These are phyloP conservation scores for Poeciliopsis paucimaculata DNA, from an alignment of 2,797 vertebrate genomes.

Conservation along the genomic window DNA sequence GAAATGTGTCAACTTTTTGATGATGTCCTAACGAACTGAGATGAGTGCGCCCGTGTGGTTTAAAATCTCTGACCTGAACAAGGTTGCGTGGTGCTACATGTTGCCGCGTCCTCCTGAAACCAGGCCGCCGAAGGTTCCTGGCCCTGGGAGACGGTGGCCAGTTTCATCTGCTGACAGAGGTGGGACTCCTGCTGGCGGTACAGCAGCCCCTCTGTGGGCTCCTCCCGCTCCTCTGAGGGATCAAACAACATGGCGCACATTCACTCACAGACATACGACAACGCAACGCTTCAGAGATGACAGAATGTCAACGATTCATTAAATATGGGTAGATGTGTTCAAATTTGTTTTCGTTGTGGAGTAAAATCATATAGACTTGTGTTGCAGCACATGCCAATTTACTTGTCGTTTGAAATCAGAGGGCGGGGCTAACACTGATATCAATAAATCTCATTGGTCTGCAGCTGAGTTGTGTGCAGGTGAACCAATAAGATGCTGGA, in stretches of 20 bases:
- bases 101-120: constrained; percentile 79
- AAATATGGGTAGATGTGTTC: neutral
- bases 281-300: neutral
- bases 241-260: neutral
- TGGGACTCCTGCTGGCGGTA: constrained; percentile 88
- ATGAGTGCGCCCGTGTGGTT: neutral
- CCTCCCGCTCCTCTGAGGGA: constrained; percentile 82
- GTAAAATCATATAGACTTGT: neutral
- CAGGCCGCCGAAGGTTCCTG: constrained; percentile 78
- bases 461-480: neutral
- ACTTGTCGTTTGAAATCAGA: neutral
- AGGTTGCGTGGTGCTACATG: constrained; percentile 80
- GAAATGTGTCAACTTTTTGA: too few relatives aligned
- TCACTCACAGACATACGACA: neutral
- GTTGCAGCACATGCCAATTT: neutral
- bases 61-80: constrained; percentile 81
- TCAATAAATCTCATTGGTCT: neutral
- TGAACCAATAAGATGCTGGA: neutral
- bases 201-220: constrained; percentile 80
- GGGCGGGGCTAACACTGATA: neutral
- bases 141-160: constrained; percentile 78
- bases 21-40: neutral
- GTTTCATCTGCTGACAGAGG: constrained; percentile 89
- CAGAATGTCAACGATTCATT: neutral
- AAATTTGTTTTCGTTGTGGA: neutral